Evolutionary conservation across 2,113 vertebrate species (phyloP).

Genomic region (Antigone vipio): DNA sequence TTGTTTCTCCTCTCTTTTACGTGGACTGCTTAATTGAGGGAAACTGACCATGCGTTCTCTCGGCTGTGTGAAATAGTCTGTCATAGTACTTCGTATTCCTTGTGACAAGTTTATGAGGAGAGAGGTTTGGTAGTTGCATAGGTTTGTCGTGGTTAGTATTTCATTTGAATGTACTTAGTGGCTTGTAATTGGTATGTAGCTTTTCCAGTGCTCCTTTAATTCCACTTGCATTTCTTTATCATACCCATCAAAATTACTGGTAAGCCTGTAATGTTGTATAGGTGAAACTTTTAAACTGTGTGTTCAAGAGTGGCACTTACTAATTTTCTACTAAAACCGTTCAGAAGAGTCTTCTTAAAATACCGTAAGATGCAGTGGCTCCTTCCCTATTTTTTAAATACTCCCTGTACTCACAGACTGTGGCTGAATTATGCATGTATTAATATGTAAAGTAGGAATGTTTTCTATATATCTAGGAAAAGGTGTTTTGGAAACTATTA

Average conservation of each 20-base stretch:
- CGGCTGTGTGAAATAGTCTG: not conserved
- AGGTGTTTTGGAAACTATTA: not conserved
- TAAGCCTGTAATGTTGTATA: not conserved
- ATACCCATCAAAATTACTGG: not conserved
- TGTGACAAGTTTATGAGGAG: not conserved
- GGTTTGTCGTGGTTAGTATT: not conserved
- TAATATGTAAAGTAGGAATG: not conserved
- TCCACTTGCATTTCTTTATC: not conserved
- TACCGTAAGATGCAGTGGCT: not conserved
- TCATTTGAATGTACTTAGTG: not conserved
- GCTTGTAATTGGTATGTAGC: not conserved
- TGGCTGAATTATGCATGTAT: not conserved
- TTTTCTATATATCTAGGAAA: not conserved
- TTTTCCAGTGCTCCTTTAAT: not conserved
- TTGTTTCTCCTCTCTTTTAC: not conserved
- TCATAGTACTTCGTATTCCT: not conserved
- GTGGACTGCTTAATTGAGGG: not conserved
- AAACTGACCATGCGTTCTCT: not conserved
- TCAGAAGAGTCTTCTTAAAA: not conserved
- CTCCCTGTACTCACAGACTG: not conserved
- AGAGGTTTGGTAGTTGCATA: not conserved
- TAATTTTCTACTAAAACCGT: not conserved
- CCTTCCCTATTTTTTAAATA: not conserved
- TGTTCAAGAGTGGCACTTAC: not conserved
- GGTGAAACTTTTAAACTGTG: not conserved